Evolutionary conservation across 2,797 vertebrate genomes (phyloP), one percentile per base, ranked within the genome.

Genomic region (Rhyacichthys aspro): DNA sequence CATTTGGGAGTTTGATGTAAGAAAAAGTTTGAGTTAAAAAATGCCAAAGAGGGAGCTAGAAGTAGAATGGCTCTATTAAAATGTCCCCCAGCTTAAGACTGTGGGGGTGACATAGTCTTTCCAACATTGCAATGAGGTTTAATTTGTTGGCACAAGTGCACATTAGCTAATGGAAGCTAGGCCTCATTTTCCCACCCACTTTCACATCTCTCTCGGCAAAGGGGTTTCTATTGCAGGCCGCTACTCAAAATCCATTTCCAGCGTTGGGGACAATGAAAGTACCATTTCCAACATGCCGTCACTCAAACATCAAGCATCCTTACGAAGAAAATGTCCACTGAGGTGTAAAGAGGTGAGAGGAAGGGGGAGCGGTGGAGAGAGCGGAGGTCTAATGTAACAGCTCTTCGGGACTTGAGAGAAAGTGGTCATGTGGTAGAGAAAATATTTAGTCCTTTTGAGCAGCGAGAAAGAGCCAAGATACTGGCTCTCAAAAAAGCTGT

Each of bases 251-350:
- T 85, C 90, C 88, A 91, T 92, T 91, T 91, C 84, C 76, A 82
- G 78, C 77, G 64, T 47, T 64, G 59, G 69, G 62, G 76, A 89
- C 88, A 89, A 88, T 88, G 82, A 85, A 90, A 89, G 86, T 67
- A 70, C 83, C 85, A 84, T 89, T 91, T 83, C 77, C 71, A 76
- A 62, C 79, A 67, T 16, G 46, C 59, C 19, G 63, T 82, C 62
- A 59, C 74, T 85, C 93, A 92, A 94, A 84, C 92, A 94, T 95
- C 88, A 91, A 96, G 94, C 89, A 80, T 94, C 94, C 94, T 93
- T 76, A 81, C 91, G 91, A 90, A 88, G 92, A 90, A 91, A 88
- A 94, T 91, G 90, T 85, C 87, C 80, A 80, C 63, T 76, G 70
- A 85, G 74, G 55, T 74, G 76, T 86, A 91, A 86, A 87, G 74